Base-by-base conservation (phyloP, 2,113 vertebrate genomes). In the Paedocypris sp. region DNA sequence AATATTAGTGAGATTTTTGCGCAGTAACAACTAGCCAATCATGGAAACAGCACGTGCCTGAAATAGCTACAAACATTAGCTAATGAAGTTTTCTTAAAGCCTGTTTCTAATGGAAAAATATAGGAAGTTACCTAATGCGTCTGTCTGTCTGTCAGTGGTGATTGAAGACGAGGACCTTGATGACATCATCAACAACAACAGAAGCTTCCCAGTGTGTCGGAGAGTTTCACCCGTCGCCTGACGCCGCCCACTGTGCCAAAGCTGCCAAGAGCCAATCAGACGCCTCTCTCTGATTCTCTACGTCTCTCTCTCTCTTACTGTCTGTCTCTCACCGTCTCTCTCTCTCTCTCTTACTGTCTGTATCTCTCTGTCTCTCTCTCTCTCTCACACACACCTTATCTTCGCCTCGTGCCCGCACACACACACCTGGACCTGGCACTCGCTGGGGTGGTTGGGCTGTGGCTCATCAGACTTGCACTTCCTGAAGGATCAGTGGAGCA, bases 171-270 rank as follows among this genome's bases (percentile, higher is more conserved):
- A 85, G 72, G 82, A 85, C 48, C 39, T 86, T 74, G 86, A 86
- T 16, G 82, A 86, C 69, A 78, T 86, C 65, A 84, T 86, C 80
- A 88, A 86, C 77, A 86, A 84, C 74, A 86, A 85, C 10, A 70
- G 82, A 20, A 82, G 77, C 67, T 86, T 82, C 70, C 80, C 85
- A 1, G 74, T 81, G 1, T 75, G 80, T 46, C 65, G 83, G 28
- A 64, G 69, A 46, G 67, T 75, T 51, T 83, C 81, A 20, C 80
- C 83, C 11, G 72, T 85, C 64, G 82, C 84, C 66, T 88, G 79
- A 72, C 75, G 67, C 67, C 68, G 72, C 71, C 48, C 11, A 49
- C 77, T 76, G 77, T 82, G 82, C 80, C 77, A 82, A 78, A 64
- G 25, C 62, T 33, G 47, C 35, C 1, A 58, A 68, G 56, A 67